Evolutionary conservation across 2,888 invertebrate species (phyloP).

Genomic region (Ormyrus rosae): DNA sequence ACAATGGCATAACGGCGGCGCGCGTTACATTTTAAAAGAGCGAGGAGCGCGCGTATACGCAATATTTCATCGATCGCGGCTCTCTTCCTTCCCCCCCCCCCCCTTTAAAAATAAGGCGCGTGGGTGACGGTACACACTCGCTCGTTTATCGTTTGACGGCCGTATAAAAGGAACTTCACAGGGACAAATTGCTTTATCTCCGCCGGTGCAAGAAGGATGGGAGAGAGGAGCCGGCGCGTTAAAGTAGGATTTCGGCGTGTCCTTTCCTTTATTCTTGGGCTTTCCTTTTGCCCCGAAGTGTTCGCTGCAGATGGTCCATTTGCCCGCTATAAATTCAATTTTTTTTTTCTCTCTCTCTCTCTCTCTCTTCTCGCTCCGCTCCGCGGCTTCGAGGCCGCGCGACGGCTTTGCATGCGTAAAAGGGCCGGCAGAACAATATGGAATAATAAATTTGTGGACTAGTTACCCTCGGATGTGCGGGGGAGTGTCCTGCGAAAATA

Average conservation of each 20-base stretch:
- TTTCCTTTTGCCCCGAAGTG: background rate
- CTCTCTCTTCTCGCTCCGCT: no score
- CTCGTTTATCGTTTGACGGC: constrained; percentile 41
- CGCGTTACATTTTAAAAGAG: constrained; percentile 46
- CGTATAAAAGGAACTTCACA: constrained; percentile 40
- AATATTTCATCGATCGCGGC: constrained; percentile 49
- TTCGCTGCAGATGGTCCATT: background rate
- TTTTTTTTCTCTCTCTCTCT: background rate
- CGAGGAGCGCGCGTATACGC: constrained; percentile 1
- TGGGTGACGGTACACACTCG: constrained; percentile 5
- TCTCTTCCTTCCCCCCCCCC: background rate
- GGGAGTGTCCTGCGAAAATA: no score
- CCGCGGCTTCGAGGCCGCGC: no score
- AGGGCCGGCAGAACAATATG: no score
- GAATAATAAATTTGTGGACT: no score
- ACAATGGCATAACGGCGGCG: constrained; percentile 33
- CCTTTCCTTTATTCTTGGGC: no score
- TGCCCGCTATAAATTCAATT: background rate
- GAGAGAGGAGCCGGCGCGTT: no score
- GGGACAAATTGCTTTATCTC: constrained; percentile 51
- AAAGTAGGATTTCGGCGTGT: no score
- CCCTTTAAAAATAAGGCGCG: constrained; percentile 11
- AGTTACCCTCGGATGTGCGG: no score
- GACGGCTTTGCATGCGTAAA: no score
- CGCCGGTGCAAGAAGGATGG: no score